A percentile compares a stretch with the other conserved stretches of the same genome.
phyloP scores from a whole-genome alignment of 2,113 vertebrate genomes.

The Ahaetulla prasina region DNA sequence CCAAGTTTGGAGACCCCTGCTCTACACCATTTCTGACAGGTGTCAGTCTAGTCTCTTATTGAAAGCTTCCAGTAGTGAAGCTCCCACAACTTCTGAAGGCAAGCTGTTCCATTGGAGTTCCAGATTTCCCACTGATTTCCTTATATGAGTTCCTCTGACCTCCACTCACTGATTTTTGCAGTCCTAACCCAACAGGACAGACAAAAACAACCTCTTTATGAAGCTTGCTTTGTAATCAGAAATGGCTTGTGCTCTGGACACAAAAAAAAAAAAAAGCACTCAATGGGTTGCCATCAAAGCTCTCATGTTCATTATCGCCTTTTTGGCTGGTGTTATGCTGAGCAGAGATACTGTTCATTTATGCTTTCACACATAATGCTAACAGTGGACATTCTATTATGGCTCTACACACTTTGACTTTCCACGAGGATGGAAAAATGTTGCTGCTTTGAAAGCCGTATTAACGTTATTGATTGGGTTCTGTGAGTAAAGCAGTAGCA shows the following conservation, averaged over 20 bases:
- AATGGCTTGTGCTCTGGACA: background rate
- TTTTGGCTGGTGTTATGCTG: background rate
- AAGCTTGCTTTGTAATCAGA: constrained; percentile 1
- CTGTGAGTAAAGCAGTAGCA: background rate
- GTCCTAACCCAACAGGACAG: background rate
- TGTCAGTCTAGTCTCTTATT: no score
- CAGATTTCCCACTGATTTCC: background rate
- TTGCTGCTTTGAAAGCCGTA: background rate
- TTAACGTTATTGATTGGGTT: background rate
- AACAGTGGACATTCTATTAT: background rate
- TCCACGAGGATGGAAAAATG: background rate
- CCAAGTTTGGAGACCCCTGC: no score
- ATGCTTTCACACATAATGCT: background rate
- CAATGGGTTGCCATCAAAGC: background rate
- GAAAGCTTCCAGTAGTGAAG: background rate
- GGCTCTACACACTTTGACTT: background rate
- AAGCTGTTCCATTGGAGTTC: no score
- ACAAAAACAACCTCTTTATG: background rate
- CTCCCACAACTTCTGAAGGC: no score
- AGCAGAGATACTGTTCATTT: constrained; percentile 1
- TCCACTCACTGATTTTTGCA: background rate
- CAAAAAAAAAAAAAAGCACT: constrained; percentile 6
- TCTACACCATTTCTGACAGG: no score
- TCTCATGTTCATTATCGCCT: background rate
- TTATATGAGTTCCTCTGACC: background rate